phyloP scores from a whole-genome alignment of 2,888 invertebrate species.

The Alviniconcha strummeri region DNA sequence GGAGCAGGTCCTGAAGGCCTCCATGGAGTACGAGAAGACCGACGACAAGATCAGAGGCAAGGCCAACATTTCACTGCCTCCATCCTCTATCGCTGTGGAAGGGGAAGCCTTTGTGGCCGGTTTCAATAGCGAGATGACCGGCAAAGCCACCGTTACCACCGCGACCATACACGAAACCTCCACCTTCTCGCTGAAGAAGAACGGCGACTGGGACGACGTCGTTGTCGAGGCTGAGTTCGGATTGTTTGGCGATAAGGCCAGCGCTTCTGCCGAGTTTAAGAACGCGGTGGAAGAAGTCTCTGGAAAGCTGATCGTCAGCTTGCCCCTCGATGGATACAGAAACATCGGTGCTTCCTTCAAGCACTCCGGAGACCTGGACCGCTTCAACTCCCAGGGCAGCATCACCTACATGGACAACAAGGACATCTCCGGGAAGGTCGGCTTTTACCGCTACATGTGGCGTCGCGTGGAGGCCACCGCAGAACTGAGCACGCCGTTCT shows the following conservation, averaged over 20 bases:
- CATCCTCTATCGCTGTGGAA: constrained; percentile 4
- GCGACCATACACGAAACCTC: background rate
- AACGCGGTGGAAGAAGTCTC: constrained; percentile 18
- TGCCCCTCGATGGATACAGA: constrained; percentile 29
- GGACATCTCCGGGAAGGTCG: constrained; percentile 34
- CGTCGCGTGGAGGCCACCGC: constrained; percentile 36
- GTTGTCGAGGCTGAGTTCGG: background rate
- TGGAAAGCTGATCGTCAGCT: constrained; percentile 32
- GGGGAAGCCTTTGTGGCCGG: background rate
- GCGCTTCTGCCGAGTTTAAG: constrained; percentile 8
- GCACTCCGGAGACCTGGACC: constrained; percentile 36
- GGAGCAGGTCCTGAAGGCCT: background rate
- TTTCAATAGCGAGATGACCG: constrained; percentile 3
- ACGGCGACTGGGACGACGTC: constrained; percentile 30
- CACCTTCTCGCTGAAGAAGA: constrained; percentile 19
- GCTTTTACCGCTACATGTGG: constrained; percentile 34
- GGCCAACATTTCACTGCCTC: background rate
- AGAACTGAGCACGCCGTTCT: constrained; percentile 39
- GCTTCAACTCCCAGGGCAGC: constrained; percentile 39
- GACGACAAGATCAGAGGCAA: constrained; percentile 9
- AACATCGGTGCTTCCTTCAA: constrained; percentile 36
- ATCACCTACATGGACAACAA: constrained; percentile 31
- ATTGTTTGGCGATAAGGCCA: background rate
- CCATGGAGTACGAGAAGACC: constrained; percentile 1
- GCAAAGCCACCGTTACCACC: constrained; percentile 16